Evolutionary conservation across 2,113 vertebrate species (phyloP).

Genomic region (Amblyopsis rosae): DNA sequence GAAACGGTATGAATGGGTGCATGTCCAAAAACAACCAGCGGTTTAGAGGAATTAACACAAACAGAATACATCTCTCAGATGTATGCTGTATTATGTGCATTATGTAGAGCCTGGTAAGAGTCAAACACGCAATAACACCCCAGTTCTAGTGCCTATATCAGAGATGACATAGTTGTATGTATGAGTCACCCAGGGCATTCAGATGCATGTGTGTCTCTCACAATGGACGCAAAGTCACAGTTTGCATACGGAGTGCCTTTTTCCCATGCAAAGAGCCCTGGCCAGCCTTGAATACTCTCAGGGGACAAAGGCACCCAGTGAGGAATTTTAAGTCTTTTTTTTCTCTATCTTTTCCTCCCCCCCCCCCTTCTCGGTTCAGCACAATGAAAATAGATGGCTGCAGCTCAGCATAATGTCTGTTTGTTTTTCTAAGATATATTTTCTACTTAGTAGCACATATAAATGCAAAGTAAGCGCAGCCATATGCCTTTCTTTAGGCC

Average conservation of each 20-base stretch:
- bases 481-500: constrained; percentile 28
- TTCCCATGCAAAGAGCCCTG: constrained; percentile 54
- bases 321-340: constrained; percentile 54
- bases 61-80: background rate
- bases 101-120: background rate
- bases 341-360: constrained; percentile 38
- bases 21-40: no score
- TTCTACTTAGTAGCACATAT: constrained; percentile 29
- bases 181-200: constrained; percentile 67
- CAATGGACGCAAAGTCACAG: constrained; percentile 71
- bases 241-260: constrained; percentile 61
- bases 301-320: constrained; percentile 57
- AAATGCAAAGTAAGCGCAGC: constrained; percentile 41
- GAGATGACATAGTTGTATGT: constrained; percentile 55
- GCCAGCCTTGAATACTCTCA: constrained; percentile 59
- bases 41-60: background rate
- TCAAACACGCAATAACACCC: background rate
- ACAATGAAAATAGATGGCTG: constrained; percentile 52
- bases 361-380: constrained; percentile 21
- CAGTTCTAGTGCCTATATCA: background rate
- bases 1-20: no score
- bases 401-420: constrained; percentile 51
- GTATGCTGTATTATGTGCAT: background rate
- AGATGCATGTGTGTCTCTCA: constrained; percentile 54
- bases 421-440: constrained; percentile 53